Base-by-base conservation (phyloP, 1,140 invertebrate genomes). In the Brachionus asplanchnoidis region DNA sequence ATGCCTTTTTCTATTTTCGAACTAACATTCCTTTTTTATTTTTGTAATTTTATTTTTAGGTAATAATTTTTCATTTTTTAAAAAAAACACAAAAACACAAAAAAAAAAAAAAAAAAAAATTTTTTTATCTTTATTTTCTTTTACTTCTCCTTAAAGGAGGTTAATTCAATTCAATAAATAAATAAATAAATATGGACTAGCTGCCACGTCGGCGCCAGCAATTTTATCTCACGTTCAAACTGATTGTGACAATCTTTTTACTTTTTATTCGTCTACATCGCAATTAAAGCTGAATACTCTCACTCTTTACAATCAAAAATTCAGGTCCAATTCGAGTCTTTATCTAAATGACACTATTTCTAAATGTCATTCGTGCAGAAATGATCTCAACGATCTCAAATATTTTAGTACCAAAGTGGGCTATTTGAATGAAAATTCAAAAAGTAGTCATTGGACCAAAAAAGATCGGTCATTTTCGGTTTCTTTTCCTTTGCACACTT, bases 171-270 rank as follows among this genome's bases (percentile, higher is more conserved):
- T n/a, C n/a, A n/a, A n/a, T n/a, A n/a, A n/a, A n/a, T n/a, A n/a
- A n/a, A n/a, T n/a, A 9, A 26, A 32, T 20, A n/a, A 70, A 32
- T 75, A 85, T 32, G 60, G 82, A 20, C 14, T 70, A 73, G 42
- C 53, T 17, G 82, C 82, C 0, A 36, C 53, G 50, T 84, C 82
- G 11, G 82, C 82, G 3, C 82, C 82, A 36, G 82, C 82, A 23
- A 84, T 84, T 32, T 36, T 82, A 17, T 28, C 26, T n/a, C 14
- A 66, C 23, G 8, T 12, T 20, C 8, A n/a, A 17, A 17, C 2
- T 5, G 36, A 65, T 12, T 12, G 32, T 28, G 20, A 44, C 7
- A 65, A 60, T 6, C n/a, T 26, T 82, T 36, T 36, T 65, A n/a
- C 4, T 17, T 82, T 82, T 65, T 82, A 82, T 32, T 65, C 79